Evolutionary conservation across 2,797 vertebrate species (phyloP).

Genomic region (Botia kubotai): DNA sequence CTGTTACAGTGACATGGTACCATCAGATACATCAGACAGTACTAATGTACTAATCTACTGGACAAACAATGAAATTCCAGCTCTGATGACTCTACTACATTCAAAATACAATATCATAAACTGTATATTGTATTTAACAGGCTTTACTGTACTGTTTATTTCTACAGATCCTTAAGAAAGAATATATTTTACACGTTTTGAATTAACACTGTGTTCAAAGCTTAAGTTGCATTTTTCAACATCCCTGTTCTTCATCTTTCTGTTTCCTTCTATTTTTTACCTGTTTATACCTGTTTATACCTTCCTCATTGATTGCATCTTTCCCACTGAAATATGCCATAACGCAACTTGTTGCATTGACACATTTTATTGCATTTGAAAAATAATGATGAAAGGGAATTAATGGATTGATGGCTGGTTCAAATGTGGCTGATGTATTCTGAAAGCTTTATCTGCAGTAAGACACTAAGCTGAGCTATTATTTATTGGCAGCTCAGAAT

Average conservation of each 20-base stretch:
- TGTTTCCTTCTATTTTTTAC: neutral
- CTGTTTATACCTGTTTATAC: neutral
- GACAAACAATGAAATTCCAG: too few species aligned
- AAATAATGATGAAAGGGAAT: conserved; percentile 11
- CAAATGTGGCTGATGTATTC: conserved; percentile 17
- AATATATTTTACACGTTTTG: neutral
- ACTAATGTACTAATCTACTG: too few species aligned
- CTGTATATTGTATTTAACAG: neutral
- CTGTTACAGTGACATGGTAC: too few species aligned
- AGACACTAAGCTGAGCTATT: neutral
- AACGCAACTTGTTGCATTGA: neutral
- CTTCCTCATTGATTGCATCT: neutral
- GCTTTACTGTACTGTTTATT: neutral
- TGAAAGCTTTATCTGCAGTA: conserved; percentile 5
- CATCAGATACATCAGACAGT: too few species aligned
- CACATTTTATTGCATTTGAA: neutral
- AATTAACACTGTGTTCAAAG: neutral
- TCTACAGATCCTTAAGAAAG: neutral
- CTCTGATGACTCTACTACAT: too few species aligned
- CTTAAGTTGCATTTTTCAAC: neutral
- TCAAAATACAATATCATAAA: too few species aligned
- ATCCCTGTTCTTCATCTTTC: too few species aligned
- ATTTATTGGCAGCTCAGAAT: conserved; percentile 26
- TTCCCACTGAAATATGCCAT: neutral
- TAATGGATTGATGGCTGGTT: conserved; percentile 15